Conservation (phyloP, 2,797 vertebrate genomes). For the Zonotrichia albicollis region DNA sequence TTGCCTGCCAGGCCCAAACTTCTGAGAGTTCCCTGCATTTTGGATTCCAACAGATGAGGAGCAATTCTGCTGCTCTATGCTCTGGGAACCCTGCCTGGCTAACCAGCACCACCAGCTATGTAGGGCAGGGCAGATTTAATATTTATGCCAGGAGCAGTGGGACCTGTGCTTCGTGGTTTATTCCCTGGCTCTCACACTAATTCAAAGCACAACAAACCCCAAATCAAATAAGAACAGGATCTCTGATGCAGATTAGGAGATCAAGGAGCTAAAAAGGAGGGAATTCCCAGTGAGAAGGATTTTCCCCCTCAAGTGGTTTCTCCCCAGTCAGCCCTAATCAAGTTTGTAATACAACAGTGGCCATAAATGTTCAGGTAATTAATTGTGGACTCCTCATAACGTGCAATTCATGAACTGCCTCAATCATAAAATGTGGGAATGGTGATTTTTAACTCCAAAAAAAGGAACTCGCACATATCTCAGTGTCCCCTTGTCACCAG, state of each 20-base stretch:
- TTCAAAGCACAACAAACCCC: constrained; percentile 18
- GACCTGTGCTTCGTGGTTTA: not conserved
- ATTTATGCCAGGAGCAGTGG: not conserved
- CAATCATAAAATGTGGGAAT: not conserved
- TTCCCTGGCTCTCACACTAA: not conserved
- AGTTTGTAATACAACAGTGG: not conserved
- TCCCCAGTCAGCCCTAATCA: not conserved
- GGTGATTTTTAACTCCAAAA: not conserved
- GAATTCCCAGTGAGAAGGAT: not conserved
- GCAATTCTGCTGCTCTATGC: not conserved
- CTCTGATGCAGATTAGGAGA: constrained; percentile 37
- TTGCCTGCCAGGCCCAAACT: not conserved
- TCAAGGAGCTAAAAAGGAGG: constrained; percentile 17
- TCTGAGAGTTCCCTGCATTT: not conserved
- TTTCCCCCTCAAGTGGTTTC: not conserved
- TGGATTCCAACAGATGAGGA: not conserved
- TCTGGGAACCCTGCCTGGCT: not conserved
- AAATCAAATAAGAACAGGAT: not conserved
- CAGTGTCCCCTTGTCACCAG: not conserved
- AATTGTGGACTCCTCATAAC: rapidly evolving
- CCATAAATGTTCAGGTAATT: not conserved
- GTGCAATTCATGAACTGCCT: not conserved
- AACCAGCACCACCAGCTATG: not conserved
- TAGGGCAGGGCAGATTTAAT: constrained; percentile 12
- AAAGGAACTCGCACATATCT: not conserved